Evolutionary conservation across 2,888 invertebrate species (phyloP).

Genomic region (Dasypolia templi): DNA sequence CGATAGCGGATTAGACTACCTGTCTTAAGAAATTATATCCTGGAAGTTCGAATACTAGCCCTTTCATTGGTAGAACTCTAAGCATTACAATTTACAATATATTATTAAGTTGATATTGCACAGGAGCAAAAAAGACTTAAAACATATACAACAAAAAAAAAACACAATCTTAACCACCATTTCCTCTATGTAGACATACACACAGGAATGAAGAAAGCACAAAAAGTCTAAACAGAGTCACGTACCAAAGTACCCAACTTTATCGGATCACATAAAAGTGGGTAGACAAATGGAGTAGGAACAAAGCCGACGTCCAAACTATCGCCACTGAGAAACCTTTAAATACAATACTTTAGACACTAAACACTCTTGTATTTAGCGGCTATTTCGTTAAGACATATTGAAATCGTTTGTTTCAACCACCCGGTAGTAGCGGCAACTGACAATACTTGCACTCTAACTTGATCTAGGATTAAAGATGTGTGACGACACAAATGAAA

Average conservation of each 20-base stretch:
- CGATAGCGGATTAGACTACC: background rate
- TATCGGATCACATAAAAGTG: conserved; percentile 41
- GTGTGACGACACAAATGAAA: background rate
- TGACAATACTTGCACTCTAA: too few species aligned
- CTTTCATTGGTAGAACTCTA: background rate
- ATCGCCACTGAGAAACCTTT: conserved; percentile 3
- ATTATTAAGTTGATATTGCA: background rate
- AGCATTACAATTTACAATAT: background rate
- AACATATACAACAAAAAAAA: background rate
- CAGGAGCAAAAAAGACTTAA: background rate
- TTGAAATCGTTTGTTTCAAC: background rate
- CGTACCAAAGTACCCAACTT: conserved; percentile 27
- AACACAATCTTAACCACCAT: background rate
- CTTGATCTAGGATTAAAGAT: background rate
- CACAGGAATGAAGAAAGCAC: background rate
- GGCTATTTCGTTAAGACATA: background rate
- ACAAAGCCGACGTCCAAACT: conserved; percentile 27
- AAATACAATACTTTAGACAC: conserved; percentile 22
- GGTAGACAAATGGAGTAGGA: conserved; percentile 17
- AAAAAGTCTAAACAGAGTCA: conserved; percentile 20
- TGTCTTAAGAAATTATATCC: background rate
- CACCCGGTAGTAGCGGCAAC: too few species aligned
- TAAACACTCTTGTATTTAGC: background rate
- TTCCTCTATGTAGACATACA: background rate
- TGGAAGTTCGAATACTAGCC: background rate